Base-by-base conservation (phyloP, 2,797 vertebrate genomes). In the Sternarchorhynchus goeldii region DNA sequence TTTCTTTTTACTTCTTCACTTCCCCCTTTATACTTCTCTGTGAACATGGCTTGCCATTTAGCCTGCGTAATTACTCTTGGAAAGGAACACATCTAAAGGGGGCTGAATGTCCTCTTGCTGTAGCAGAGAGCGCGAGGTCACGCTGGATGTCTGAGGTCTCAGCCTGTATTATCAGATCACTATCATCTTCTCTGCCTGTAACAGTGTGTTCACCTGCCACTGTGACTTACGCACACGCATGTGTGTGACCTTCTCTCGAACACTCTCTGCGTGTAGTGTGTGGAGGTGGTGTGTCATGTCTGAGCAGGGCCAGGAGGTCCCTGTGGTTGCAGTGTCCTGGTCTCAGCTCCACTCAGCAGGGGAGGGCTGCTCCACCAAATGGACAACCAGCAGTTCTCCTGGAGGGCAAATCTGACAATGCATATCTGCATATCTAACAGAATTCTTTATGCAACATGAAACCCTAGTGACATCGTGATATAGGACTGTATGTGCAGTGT, bases 221-320 rank as follows among this genome's bases (percentile, higher is more conserved):
- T 85, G 87, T 77, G 87, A 92, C 87, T 89, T 88, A 89, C 76
- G 68, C 72, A 69, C 57, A 86, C 89, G 81, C 65, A 86, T 88
- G 60, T 71, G 76, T 79, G 87, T 93, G 93, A 94, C 93, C 93
- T 94, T 92, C 90, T 92, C 90, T 88, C 89, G 90, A 92, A 88
- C 91, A 92, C 92, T 92, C 85, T 88, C 87, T 90, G 88, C 88
- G 82, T 91, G 91, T 93, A 91, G 89, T 92, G 92, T 90, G 89
- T 90, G 89, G 88, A 86, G 90, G 92, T 92, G 90, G 90, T 91
- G 90, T 92, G 93, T 93, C 93, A 91, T 94, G 93, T 94, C 91
- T 88, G 90, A 93, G 90, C 93, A 92, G 90, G 89, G 83, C 84
- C 79, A 82, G 90, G 88, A 92, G 88, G 89, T 92, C 91, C 91